Base-by-base conservation (phyloP, 2,797 vertebrate species). In the Sebastes itinus region DNA sequence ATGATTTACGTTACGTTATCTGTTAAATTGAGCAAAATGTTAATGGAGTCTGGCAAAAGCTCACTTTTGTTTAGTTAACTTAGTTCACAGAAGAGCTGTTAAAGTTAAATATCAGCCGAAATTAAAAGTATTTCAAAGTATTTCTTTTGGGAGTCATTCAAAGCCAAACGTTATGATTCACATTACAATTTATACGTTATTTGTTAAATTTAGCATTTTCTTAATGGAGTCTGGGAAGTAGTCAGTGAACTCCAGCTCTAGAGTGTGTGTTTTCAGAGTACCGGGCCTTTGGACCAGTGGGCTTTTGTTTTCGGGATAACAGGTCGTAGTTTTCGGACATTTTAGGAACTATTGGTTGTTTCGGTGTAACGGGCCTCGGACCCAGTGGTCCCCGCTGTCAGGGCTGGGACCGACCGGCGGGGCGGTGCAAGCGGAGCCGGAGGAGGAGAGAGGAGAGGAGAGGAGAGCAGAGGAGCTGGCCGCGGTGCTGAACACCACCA, bases 401-500 rank as follows among this genome's bases (percentile, higher is more conserved):
- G 74, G 62, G 67, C 79, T n/a, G 84, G 90, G 81, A 86, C 88
- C 65, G 52, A 38, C 84, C 87, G 85, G 66, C 78, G 87, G 84
- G 90, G 87, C 86, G 89, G 91, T 80, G 88, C 84, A 69, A 30
- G 76, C 32, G 52, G 60, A 35, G 33, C 52, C 72, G 87, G 60
- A 11, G 12, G 30, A 7, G 35, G 35, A 38, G 35, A 38, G 35
- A 38, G 35, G 35, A 38, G 33, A 35, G 33, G 11, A 35, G 35
- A 38, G 5, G 23, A 11, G 42, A 16, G 70, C 11, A 52, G 76
- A 92, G 95, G 95, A 95, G 95, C 97, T 97, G 95, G 90, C 94
- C 96, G 87, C 87, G 96, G 96, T 97, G 94, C 97, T 97, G 96
- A 97, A 91, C 91, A 4, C 81, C 11, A 16, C 83, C 35, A 23